Percentiles rank a stretch among this genome's conserved stretches.
Conservation (phyloP, 2,888 invertebrate species). For the Hemicrepidius hirtus region DNA sequence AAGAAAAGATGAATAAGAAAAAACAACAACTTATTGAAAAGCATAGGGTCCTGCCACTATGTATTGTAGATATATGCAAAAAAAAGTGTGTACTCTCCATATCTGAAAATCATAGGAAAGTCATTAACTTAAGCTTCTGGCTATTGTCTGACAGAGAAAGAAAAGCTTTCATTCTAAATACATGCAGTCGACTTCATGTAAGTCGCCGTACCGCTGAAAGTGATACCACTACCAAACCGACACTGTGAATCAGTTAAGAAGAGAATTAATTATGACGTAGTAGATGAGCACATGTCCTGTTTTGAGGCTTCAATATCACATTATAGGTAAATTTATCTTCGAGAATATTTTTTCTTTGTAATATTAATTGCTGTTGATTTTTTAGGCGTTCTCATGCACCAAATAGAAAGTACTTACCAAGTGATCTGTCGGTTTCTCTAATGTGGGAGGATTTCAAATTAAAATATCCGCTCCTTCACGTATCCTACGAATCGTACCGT, state of each 20-base stretch:
- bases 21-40: no score
- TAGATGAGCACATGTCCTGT: conserved; percentile 36
- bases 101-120: no score
- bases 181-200: not conserved
- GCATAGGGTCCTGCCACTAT: no score
- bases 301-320: conserved; percentile 46
- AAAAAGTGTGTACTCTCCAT: no score
- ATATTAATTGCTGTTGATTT: no score
- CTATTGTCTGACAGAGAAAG: conserved; percentile 1
- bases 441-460: conserved; percentile 46
- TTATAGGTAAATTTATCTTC: no score
- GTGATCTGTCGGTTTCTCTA: conserved; percentile 31
- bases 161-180: conserved; percentile 10
- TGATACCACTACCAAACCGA: no score
- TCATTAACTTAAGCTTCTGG: conserved; percentile 5
- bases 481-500: conserved; percentile 54
- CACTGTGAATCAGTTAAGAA: no score
- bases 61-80: no score
- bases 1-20: no score
- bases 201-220: conserved; percentile 12
- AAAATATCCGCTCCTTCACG: conserved; percentile 32
- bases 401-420: conserved; percentile 38
- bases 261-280: no score
- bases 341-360: no score
- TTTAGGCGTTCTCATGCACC: conserved; percentile 38